Conservation (phyloP, 2,797 vertebrate species). For the Pachyuromys duprasi region DNA sequence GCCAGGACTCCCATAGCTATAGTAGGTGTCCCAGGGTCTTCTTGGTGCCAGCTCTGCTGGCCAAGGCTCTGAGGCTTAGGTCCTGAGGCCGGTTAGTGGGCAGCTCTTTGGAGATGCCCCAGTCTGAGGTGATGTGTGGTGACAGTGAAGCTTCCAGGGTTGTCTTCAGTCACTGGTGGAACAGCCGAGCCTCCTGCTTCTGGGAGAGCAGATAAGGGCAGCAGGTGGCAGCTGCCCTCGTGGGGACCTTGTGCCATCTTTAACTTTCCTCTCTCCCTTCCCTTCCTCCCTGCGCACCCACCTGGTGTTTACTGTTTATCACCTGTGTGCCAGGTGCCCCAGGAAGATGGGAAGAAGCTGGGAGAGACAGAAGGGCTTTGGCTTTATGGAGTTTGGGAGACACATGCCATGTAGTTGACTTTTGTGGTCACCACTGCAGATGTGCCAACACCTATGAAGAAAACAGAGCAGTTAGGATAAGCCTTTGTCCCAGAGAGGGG, state of each 20-base stretch:
- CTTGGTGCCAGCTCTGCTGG: background rate
- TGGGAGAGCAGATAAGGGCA: background rate
- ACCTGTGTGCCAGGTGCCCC: background rate
- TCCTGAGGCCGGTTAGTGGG: background rate
- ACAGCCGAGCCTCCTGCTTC: background rate
- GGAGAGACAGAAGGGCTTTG: background rate
- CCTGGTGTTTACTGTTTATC: background rate
- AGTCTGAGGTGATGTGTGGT: background rate
- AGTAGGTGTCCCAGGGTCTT: background rate
- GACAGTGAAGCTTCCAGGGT: background rate
- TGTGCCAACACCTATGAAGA: background rate
- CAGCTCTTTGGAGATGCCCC: background rate
- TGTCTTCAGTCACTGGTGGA: background rate
- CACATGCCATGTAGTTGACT: accelerated
- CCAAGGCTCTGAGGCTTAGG: background rate
- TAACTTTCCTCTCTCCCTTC: background rate
- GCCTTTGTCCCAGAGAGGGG: background rate
- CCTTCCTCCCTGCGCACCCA: background rate
- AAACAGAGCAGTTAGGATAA: background rate
- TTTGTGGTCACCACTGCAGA: background rate
- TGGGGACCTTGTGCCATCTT: background rate
- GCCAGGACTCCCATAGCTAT: background rate
- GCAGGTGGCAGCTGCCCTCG: background rate
- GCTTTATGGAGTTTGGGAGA: background rate
- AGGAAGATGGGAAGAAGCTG: background rate